Evolutionary conservation across 2,797 vertebrate species (phyloP).

Genomic region (Centropyge bicolor): DNA sequence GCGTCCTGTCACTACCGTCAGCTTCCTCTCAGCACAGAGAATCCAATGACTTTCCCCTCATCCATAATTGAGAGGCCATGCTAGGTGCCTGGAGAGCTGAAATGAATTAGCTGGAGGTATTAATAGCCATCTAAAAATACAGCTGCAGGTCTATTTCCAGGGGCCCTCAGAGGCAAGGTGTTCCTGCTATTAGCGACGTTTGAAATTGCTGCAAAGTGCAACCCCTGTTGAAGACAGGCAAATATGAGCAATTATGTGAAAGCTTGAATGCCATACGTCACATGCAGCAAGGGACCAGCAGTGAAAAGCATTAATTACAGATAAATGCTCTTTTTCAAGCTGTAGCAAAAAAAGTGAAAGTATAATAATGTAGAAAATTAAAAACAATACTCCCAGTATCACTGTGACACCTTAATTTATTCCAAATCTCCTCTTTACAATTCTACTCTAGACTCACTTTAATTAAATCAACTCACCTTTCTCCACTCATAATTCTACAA

Average conservation of each 20-base stretch:
- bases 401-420: conserved; percentile 8
- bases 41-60: conserved; percentile 86
- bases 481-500: conserved; percentile 51
- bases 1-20: conserved; percentile 68
- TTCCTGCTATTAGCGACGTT: conserved; percentile 59
- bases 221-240: conserved; percentile 32
- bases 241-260: conserved; percentile 29
- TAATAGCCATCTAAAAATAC: conserved; percentile 86
- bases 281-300: neutral
- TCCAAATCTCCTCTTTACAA: conserved; percentile 11
- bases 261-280: neutral
- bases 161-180: conserved; percentile 69
- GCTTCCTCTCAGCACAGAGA: conserved; percentile 75
- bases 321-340: conserved; percentile 18
- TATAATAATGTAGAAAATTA: neutral
- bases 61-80: conserved; percentile 85
- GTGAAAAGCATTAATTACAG: conserved; percentile 19
- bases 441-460: conserved; percentile 41
- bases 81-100: conserved; percentile 83
- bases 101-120: conserved; percentile 86
- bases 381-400: neutral
- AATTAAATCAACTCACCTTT: conserved; percentile 72
- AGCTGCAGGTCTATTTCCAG: conserved; percentile 79
- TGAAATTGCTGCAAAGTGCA: conserved; percentile 50
- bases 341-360: conserved; percentile 1